Percentiles rank a stretch among this genome's conserved stretches.
These are phyloP conservation scores for Prochilodus magdalenae DNA, from an alignment of 2,113 vertebrate species.

Conservation along the genomic window DNA sequence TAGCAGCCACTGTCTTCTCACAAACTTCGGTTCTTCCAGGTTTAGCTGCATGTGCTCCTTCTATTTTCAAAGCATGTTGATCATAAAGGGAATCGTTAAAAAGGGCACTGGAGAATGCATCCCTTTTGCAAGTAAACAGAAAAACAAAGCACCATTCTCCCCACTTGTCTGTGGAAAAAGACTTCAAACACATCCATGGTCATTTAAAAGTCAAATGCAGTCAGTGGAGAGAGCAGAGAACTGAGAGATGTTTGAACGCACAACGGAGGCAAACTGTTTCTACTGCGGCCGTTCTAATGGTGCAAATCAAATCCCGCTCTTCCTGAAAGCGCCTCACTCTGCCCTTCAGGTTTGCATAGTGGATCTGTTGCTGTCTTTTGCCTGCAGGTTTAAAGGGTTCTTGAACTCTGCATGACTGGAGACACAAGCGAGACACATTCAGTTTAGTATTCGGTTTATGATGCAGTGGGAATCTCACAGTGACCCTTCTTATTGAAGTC, in stretches of 20 bases:
- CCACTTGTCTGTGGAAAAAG: constrained; percentile 29
- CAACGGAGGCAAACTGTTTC: constrained; percentile 49
- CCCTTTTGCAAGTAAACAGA: constrained; percentile 42
- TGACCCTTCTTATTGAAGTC: too few species aligned
- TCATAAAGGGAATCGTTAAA: constrained; percentile 34
- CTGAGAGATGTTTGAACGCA: constrained; percentile 53
- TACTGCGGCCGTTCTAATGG: constrained; percentile 47
- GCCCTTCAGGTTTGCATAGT: constrained; percentile 10
- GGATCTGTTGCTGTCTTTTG: constrained; percentile 22
- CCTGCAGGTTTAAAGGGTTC: constrained; percentile 8
- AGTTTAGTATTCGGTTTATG: background rate
- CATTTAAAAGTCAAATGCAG: constrained; percentile 59
- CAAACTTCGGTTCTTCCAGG: background rate
- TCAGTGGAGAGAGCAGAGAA: constrained; percentile 39
- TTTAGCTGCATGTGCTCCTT: constrained; percentile 15
- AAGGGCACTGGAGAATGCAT: constrained; percentile 33
- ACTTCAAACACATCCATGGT: constrained; percentile 31
- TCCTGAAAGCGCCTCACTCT: background rate
- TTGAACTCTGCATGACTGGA: background rate
- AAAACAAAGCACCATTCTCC: constrained; percentile 43
- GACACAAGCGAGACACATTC: background rate
- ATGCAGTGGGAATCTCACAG: too few species aligned
- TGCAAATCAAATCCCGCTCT: constrained; percentile 41
- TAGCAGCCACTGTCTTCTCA: too few species aligned
- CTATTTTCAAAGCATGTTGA: constrained; percentile 1